These are phyloP conservation scores for Sebastes steindachneri DNA, from an alignment of 2,797 vertebrate species.

Conservation along the genomic window DNA sequence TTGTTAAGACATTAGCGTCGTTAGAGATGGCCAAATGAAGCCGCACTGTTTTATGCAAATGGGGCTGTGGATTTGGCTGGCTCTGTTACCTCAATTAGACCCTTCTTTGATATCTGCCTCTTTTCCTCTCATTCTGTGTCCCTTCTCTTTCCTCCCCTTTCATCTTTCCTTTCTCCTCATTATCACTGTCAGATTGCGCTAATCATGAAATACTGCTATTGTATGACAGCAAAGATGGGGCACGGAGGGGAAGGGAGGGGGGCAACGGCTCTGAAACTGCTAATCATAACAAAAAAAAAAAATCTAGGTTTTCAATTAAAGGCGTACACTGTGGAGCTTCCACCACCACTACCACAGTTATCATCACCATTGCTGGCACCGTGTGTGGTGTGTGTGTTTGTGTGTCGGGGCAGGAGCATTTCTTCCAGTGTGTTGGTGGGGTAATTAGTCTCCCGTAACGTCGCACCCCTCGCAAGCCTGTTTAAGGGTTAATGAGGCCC, in stretches of 20 bases:
- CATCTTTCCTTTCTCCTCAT: conserved; percentile 89
- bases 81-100: conserved; percentile 97
- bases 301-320: conserved; percentile 94
- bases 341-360: conserved; percentile 85
- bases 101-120: conserved; percentile 89
- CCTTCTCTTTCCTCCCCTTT: conserved; percentile 88
- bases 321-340: conserved; percentile 61
- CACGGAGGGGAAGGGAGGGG: background rate
- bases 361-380: conserved; percentile 70
- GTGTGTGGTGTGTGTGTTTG: conserved; percentile 58
- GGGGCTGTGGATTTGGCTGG: conserved; percentile 89
- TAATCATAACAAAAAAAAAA: conserved; percentile 88
- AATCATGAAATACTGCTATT: conserved; percentile 73
- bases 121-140: conserved; percentile 78
- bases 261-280: conserved; percentile 79
- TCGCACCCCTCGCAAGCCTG: conserved; percentile 94
- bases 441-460: conserved; percentile 95
- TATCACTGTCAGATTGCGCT: conserved; percentile 70
- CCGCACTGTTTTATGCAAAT: conserved; percentile 97
- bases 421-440: conserved; percentile 77
- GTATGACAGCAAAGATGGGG: conserved; percentile 61
- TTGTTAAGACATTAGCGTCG: conserved; percentile 98
- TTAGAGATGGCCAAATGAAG: conserved; percentile 93
- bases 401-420: conserved; percentile 31
- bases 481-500: conserved; percentile 99